phyloP scores from a whole-genome alignment of 2,888 invertebrate species.

The Holacanthella duospinosa region DNA sequence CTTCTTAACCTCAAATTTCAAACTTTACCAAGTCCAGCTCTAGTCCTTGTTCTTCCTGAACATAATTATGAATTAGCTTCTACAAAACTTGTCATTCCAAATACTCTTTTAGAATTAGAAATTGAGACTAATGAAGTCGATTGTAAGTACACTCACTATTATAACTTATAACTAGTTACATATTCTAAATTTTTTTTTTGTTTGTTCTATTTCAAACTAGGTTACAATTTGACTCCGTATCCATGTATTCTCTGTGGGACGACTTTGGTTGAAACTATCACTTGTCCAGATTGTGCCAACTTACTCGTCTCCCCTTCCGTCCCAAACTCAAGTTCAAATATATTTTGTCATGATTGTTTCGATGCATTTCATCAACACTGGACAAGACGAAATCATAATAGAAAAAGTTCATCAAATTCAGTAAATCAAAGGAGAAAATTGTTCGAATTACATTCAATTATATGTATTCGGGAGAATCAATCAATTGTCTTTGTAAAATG shows the following conservation, averaged over 20 bases:
- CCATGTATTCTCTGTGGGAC: not conserved
- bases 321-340: not conserved
- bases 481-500: slow-evolving; percentile 5
- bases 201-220: too few species aligned
- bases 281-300: not conserved
- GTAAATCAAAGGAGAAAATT: not conserved
- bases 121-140: not conserved
- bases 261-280: not conserved
- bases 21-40: not conserved
- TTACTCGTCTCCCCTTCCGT: not conserved
- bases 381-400: not conserved
- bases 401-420: not conserved
- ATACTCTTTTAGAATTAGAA: not conserved
- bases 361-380: not conserved
- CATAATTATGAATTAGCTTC: not conserved
- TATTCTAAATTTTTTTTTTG: too few species aligned
- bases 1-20: not conserved
- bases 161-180: too few species aligned
- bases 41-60: not conserved
- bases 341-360: not conserved
- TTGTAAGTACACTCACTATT: too few species aligned
- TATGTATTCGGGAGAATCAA: not conserved
- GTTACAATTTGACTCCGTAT: not conserved
- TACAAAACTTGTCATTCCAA: not conserved
- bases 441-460: not conserved